Conservation (phyloP, 2,113 vertebrate genomes). For the Meleagris gallopavo region DNA sequence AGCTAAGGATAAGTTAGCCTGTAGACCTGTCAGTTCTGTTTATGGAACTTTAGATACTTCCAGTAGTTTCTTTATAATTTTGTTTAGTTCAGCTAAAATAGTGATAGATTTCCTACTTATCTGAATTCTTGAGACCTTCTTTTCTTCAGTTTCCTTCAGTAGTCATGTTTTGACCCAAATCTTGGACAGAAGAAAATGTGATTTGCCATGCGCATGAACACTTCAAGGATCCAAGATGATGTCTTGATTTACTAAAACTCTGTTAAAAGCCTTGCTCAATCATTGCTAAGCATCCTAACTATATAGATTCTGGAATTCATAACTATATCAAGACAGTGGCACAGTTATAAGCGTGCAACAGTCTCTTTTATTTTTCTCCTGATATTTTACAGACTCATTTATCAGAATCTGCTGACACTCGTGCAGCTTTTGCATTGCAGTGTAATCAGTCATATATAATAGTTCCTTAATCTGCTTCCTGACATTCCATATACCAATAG, state of each 20-base stretch:
- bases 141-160: background rate
- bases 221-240: background rate
- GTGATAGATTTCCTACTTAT: background rate
- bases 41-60: background rate
- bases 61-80: background rate
- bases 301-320: background rate
- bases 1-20: background rate
- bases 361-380: background rate
- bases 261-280: background rate
- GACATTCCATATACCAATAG: background rate
- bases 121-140: background rate
- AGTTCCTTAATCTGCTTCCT: background rate
- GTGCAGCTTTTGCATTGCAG: background rate
- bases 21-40: background rate
- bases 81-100: background rate
- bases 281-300: background rate
- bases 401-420: background rate
- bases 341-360: background rate
- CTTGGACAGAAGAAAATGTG: background rate
- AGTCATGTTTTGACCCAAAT: background rate
- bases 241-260: background rate
- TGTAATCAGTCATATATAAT: background rate
- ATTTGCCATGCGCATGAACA: background rate
- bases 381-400: background rate
- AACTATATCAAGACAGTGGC: background rate